A percentile compares a stretch with the other conserved stretches of the same genome.
Conservation (phyloP, 2,113 vertebrate species). For the Halichoeres trimaculatus region DNA sequence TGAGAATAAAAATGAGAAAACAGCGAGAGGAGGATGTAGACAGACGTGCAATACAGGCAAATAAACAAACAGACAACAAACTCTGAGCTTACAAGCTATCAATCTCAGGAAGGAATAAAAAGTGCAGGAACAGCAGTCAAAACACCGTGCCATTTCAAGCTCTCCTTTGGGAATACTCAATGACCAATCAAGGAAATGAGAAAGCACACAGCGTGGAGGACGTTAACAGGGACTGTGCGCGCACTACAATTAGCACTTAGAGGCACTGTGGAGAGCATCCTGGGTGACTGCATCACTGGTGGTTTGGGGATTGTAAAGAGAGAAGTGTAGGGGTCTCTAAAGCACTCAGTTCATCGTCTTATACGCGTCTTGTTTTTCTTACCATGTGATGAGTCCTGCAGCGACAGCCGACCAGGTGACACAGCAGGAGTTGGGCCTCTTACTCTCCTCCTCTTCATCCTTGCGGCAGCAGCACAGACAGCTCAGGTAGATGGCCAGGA, state of each 20-base stretch:
- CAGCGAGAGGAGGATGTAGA: not conserved
- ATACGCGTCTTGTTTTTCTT: slow-evolving; percentile 52
- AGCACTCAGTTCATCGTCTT: not conserved
- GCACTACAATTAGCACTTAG: slow-evolving; percentile 13
- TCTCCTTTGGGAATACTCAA: slow-evolving; percentile 20
- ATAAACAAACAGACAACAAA: slow-evolving; percentile 1
- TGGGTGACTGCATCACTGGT: too few relatives aligned
- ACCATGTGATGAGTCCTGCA: slow-evolving; percentile 94
- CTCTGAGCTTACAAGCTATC: slow-evolving; percentile 4
- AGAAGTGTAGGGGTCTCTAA: too few relatives aligned
- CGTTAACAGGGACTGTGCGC: not conserved
- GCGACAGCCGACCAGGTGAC: slow-evolving; percentile 91
- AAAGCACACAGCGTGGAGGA: slow-evolving; percentile 18
- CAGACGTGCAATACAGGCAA: slow-evolving; percentile 1
- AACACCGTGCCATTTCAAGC: slow-evolving; percentile 3
- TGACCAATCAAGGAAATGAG: slow-evolving; percentile 6
- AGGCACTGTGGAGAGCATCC: too few relatives aligned
- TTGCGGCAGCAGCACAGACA: slow-evolving; percentile 90
- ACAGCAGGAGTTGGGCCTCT: slow-evolving; percentile 88
- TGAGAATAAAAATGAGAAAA: slow-evolving; percentile 18
- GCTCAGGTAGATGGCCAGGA: slow-evolving; percentile 88
- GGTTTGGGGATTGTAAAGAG: too few relatives aligned
- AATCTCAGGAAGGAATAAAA: slow-evolving; percentile 9
- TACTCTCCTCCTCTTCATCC: slow-evolving; percentile 85
- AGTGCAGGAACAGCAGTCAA: not conserved